Evolutionary conservation across 2,888 invertebrate genomes (phyloP).

Genomic region (Drosophila setosimentum): DNA sequence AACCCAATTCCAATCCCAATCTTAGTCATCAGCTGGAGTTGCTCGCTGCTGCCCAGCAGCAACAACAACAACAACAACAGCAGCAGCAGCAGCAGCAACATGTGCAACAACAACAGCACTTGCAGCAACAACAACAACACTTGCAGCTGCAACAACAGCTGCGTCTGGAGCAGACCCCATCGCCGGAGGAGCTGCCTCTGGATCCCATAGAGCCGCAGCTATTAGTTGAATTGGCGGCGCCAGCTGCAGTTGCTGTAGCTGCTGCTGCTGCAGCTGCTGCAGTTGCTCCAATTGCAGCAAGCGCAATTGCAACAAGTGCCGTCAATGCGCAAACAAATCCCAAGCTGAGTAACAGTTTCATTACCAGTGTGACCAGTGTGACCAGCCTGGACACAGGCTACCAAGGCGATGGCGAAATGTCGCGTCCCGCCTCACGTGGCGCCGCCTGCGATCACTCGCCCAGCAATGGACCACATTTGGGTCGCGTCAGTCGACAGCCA

Average conservation of each 20-base stretch:
- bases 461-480: constrained; percentile 86
- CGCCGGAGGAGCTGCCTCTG: constrained; percentile 93
- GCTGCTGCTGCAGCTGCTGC: constrained; percentile 15
- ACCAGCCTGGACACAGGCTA: constrained; percentile 97
- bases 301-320: not conserved
- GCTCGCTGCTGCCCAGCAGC: constrained; percentile 73
- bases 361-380: constrained; percentile 95
- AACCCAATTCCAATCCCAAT: constrained; percentile 20
- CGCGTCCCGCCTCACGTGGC: constrained; percentile 92
- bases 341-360: constrained; percentile 91
- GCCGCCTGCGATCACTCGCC: constrained; percentile 92
- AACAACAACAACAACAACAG: constrained; percentile 63
- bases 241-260: constrained; percentile 1
- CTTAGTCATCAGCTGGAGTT: constrained; percentile 85
- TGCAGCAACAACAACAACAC: constrained; percentile 14
- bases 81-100: constrained; percentile 15
- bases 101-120: constrained; percentile 62
- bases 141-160: constrained; percentile 73
- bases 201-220: constrained; percentile 88
- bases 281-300: constrained; percentile 1
- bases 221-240: constrained; percentile 42
- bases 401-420: constrained; percentile 96
- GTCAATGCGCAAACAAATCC: constrained; percentile 54
- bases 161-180: constrained; percentile 92
- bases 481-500: constrained; percentile 84